Percentiles rank a stretch among this genome's conserved stretches.
Conservation (phyloP, 2,113 vertebrate species). For the Serilophus lunatus region DNA sequence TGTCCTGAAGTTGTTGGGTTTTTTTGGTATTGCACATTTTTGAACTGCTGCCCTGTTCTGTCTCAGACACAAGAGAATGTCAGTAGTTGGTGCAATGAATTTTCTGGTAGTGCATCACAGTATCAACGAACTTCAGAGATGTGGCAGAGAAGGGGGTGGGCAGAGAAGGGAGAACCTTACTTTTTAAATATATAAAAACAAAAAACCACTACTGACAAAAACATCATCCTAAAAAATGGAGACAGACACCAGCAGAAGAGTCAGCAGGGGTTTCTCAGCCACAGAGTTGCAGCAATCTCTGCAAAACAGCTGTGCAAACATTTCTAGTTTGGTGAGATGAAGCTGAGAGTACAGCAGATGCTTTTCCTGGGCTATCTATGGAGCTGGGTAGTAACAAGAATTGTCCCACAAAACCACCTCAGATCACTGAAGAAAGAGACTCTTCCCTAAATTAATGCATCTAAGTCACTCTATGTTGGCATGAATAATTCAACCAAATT, state of each 20-base stretch:
- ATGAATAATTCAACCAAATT: not conserved
- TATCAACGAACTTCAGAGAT: not conserved
- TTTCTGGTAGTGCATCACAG: not conserved
- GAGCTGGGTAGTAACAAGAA: not conserved
- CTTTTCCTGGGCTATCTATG: not conserved
- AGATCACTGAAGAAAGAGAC: not conserved
- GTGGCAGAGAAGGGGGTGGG: fast-evolving
- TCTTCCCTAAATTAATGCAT: not conserved
- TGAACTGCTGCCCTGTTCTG: not conserved
- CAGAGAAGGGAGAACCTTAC: not conserved
- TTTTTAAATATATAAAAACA: not conserved
- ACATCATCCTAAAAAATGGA: not conserved
- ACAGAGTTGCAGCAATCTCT: not conserved
- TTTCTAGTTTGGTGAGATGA: not conserved
- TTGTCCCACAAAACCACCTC: not conserved
- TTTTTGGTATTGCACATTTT: not conserved
- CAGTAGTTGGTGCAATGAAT: not conserved
- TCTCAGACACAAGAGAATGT: not conserved
- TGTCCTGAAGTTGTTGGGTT: not conserved
- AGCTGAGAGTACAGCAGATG: fast-evolving
- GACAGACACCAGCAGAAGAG: not conserved
- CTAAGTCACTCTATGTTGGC: not conserved
- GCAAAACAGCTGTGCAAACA: constrained; percentile 20
- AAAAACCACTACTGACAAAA: no score
- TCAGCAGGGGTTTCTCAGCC: not conserved